These are phyloP conservation scores for Pseudomugil gertrudae DNA, from an alignment of 2,797 vertebrate species.

Conservation along the genomic window DNA sequence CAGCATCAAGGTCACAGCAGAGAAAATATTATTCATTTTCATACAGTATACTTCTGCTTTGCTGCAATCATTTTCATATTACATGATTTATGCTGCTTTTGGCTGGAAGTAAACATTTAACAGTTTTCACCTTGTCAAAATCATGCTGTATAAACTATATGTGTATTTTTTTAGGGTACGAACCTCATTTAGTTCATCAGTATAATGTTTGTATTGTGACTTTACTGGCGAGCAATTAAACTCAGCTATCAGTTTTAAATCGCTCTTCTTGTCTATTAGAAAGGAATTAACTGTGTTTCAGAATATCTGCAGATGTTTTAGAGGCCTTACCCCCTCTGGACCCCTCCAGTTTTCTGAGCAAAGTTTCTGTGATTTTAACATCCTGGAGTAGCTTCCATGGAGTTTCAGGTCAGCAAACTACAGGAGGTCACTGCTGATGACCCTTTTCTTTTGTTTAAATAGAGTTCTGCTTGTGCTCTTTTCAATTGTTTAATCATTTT, in stretches of 20 bases:
- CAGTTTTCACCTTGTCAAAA: constrained; percentile 25
- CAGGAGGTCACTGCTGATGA: no score
- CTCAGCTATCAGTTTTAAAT: not conserved
- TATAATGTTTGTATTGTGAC: not conserved
- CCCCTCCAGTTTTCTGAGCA: constrained; percentile 3
- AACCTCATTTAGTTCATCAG: not conserved
- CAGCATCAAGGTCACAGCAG: constrained; percentile 57
- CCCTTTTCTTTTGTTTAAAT: not conserved
- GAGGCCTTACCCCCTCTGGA: not conserved
- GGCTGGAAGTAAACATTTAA: constrained; percentile 5
- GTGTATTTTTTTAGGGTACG: not conserved
- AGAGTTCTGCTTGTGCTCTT: not conserved
- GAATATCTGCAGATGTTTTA: not conserved
- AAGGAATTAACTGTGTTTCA: not conserved
- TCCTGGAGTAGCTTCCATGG: not conserved
- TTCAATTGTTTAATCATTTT: no score
- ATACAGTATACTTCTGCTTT: constrained; percentile 32
- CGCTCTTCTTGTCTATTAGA: not conserved
- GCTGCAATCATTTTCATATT: constrained; percentile 20
- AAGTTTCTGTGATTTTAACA: not conserved
- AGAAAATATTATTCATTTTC: constrained; percentile 46
- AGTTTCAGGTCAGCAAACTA: not conserved
- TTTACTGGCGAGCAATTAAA: not conserved
- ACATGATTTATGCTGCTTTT: constrained; percentile 2
- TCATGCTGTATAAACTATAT: not conserved